Evolutionary conservation across 2,888 invertebrate genomes (phyloP).

Genomic region (Sipunculus nudus): DNA sequence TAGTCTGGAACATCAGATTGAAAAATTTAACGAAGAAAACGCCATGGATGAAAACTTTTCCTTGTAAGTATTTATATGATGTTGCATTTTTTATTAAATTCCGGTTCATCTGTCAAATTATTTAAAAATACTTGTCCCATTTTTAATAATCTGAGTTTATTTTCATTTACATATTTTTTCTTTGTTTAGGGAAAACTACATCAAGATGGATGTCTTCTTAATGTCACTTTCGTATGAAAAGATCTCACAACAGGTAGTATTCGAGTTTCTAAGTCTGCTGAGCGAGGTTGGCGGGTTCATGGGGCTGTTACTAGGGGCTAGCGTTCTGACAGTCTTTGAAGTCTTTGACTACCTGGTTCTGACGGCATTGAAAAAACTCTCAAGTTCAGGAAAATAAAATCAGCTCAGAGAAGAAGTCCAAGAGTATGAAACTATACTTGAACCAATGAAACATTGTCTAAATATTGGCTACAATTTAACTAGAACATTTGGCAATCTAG

Average conservation of each 20-base stretch:
- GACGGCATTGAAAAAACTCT: too few relatives aligned
- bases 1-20: slow-evolving; percentile 4
- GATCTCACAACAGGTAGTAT: slow-evolving; percentile 30
- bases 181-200: slow-evolving; percentile 40
- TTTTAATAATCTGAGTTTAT: too few relatives aligned
- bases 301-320: slow-evolving; percentile 38
- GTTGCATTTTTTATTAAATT: too few relatives aligned
- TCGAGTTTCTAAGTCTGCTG: slow-evolving; percentile 26
- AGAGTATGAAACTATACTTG: too few relatives aligned
- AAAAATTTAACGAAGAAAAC: slow-evolving; percentile 5
- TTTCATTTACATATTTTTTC: too few relatives aligned
- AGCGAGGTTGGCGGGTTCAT: slow-evolving; percentile 38
- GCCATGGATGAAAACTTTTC: slow-evolving; percentile 22
- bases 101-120: too few relatives aligned
- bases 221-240: slow-evolving; percentile 33
- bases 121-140: too few relatives aligned
- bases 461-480: too few relatives aligned
- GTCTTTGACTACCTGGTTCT: slow-evolving; percentile 35
- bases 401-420: too few relatives aligned
- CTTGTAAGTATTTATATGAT: slow-evolving; percentile 17
- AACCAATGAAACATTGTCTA: too few relatives aligned
- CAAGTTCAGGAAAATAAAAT: too few relatives aligned
- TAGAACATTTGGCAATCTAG: too few relatives aligned
- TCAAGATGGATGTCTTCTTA: slow-evolving; percentile 41
- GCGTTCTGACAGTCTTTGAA: slow-evolving; percentile 34